phyloP scores from a whole-genome alignment of 2,888 invertebrate species.

The Allacma fusca region DNA sequence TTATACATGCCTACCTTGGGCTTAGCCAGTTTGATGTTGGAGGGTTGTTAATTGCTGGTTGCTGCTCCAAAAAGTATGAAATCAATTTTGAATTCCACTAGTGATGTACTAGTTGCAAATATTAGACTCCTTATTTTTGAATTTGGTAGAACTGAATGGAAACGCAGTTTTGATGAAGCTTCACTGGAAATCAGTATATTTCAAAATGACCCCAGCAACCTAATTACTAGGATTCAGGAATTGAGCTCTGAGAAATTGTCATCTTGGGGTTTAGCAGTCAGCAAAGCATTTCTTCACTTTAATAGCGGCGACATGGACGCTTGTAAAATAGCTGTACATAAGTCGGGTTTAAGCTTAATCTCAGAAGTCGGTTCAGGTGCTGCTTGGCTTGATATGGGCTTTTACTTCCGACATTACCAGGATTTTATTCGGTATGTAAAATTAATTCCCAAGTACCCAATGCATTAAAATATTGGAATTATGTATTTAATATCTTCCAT shows the following conservation, averaged over 20 bases:
- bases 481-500: too few relatives aligned
- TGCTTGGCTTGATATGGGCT: constrained; percentile 40
- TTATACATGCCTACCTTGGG: constrained; percentile 84
- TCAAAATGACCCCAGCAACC: constrained; percentile 1
- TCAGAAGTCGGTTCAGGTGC: constrained; percentile 19
- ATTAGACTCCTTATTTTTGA: constrained; percentile 29
- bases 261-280: constrained; percentile 22
- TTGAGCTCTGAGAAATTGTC: constrained; percentile 36
- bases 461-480: too few relatives aligned
- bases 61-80: constrained; percentile 62
- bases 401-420: constrained; percentile 42
- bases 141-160: constrained; percentile 66
- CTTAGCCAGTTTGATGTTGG: constrained; percentile 88
- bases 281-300: constrained; percentile 18
- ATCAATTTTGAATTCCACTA: neutral
- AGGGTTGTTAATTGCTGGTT: constrained; percentile 75
- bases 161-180: constrained; percentile 39
- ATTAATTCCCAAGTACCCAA: too few relatives aligned
- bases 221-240: neutral
- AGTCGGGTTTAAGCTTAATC: constrained; percentile 20
- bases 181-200: constrained; percentile 36
- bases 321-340: neutral
- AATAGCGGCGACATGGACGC: neutral
- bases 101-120: neutral
- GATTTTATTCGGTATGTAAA: constrained; percentile 37